Percentiles rank a stretch among this genome's conserved stretches.
Conservation (phyloP, 1,140 invertebrate genomes). For the Oreohelix idahoensis region DNA sequence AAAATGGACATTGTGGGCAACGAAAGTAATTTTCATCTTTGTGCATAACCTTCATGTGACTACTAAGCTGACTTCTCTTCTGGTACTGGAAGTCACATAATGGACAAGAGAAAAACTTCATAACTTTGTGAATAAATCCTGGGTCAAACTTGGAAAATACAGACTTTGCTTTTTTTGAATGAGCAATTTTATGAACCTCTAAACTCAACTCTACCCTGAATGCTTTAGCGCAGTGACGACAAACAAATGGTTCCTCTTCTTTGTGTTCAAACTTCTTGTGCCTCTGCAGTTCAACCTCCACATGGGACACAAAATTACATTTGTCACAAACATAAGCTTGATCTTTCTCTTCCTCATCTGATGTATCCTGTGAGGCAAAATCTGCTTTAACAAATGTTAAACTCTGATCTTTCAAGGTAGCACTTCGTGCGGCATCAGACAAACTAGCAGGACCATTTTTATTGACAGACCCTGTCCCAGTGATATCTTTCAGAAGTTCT, state of each 20-base stretch:
- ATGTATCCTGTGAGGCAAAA: not conserved
- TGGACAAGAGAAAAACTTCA: slow-evolving; percentile 19
- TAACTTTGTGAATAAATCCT: slow-evolving; percentile 16
- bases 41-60: slow-evolving; percentile 4
- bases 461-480: not conserved
- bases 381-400: not conserved
- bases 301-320: slow-evolving; percentile 14
- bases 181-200: slow-evolving; percentile 19
- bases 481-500: not conserved
- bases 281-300: slow-evolving; percentile 16
- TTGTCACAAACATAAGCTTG: slow-evolving; percentile 10
- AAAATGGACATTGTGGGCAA: slow-evolving; percentile 6
- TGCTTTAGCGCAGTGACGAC: slow-evolving; percentile 18
- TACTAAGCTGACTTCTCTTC: slow-evolving; percentile 15
- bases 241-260: slow-evolving; percentile 17
- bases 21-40: not conserved
- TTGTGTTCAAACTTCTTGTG: slow-evolving; percentile 26
- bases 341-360: slow-evolving; percentile 4
- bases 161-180: not conserved
- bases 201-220: slow-evolving; percentile 22
- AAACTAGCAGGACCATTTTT: not conserved
- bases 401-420: not conserved
- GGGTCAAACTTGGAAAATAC: not conserved
- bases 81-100: slow-evolving; percentile 31
- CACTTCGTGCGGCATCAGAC: not conserved